Evolutionary conservation across 2,888 invertebrate species (phyloP).

Genomic region (Neoitamus cyanurus): DNA sequence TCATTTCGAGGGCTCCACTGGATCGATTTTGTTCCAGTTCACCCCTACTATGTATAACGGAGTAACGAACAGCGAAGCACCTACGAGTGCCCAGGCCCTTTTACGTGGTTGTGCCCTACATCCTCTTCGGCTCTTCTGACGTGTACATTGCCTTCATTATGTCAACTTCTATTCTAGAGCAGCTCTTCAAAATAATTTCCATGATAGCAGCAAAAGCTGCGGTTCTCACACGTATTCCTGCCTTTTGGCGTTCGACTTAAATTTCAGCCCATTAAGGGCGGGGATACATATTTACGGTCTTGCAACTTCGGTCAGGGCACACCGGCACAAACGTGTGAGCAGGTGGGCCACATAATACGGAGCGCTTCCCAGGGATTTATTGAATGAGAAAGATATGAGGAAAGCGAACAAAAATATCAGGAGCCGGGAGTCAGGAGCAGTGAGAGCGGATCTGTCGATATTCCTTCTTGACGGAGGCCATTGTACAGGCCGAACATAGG

Average conservation of each 20-base stretch:
- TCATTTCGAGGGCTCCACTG: neutral
- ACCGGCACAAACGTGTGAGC: neutral
- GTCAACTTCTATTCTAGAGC: neutral
- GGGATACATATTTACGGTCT: neutral
- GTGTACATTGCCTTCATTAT: constrained; percentile 9
- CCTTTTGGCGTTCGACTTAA: constrained; percentile 6
- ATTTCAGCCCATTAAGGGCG: neutral
- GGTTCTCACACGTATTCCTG: neutral
- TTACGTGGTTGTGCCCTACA: neutral
- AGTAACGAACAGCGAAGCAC: neutral
- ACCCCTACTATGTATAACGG: neutral
- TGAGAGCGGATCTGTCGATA: neutral
- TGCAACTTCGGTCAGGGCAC: neutral
- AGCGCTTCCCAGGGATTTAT: neutral
- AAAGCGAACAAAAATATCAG: neutral
- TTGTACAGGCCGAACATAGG: neutral
- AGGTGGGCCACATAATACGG: neutral
- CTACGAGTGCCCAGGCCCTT: neutral
- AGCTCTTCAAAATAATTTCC: constrained; percentile 18
- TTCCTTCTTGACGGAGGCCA: neutral
- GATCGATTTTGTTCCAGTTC: neutral
- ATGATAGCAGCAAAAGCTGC: neutral
- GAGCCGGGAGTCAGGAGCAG: neutral
- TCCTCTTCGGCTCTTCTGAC: neutral
- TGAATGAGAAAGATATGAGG: neutral